Percentiles rank a stretch among this genome's conserved stretches.
Conservation (phyloP, 2,797 vertebrate genomes). For the Synaphobranchus kaupii region DNA sequence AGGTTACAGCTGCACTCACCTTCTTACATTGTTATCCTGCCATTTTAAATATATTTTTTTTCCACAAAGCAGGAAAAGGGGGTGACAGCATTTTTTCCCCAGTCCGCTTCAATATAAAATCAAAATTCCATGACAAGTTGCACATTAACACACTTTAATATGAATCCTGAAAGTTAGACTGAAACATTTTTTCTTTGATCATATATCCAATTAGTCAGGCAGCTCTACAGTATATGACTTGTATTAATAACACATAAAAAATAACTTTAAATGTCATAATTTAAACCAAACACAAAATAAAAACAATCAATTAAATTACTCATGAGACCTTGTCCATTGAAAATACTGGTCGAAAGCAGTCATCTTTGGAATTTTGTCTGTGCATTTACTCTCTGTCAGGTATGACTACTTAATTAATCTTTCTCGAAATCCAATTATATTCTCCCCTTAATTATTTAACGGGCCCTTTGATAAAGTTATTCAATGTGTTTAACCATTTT, state of each 20-base stretch:
- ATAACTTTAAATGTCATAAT: not conserved
- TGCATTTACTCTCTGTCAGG: constrained; percentile 26
- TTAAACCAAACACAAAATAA: constrained; percentile 21
- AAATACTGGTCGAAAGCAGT: not conserved
- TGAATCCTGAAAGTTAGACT: not conserved
- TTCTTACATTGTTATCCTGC: not conserved
- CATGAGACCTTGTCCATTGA: not conserved
- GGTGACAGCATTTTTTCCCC: not conserved
- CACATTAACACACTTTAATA: not conserved
- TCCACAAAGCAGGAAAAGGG: not conserved
- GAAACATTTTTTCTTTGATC: not conserved
- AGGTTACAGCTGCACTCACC: not conserved
- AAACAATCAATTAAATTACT: constrained; percentile 10
- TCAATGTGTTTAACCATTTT: not conserved
- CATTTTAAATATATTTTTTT: not conserved
- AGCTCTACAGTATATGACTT: not conserved
- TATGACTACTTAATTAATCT: constrained; percentile 28
- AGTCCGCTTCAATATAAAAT: not conserved
- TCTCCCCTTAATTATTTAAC: constrained; percentile 26
- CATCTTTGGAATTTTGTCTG: constrained; percentile 21
- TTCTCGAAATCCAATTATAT: constrained; percentile 31
- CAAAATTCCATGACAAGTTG: not conserved
- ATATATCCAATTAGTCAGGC: not conserved
- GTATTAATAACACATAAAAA: too few relatives aligned
- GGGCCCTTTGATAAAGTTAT: constrained; percentile 6